Percentiles rank a stretch among this genome's conserved stretches.
phyloP scores from a whole-genome alignment of 2,797 vertebrate genomes.

The Artibeus jamaicensis region DNA sequence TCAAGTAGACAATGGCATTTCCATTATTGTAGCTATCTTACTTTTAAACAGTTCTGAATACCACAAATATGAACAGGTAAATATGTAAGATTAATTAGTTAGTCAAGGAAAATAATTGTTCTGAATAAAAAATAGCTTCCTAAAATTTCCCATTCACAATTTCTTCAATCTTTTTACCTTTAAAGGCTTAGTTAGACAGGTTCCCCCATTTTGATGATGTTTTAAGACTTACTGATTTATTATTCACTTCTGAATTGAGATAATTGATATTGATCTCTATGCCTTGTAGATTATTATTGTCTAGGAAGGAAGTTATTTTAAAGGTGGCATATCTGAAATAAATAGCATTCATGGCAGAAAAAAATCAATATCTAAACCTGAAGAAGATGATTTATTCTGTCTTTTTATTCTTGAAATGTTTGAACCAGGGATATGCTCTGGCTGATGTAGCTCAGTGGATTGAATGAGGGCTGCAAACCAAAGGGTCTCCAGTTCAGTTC shows the following conservation, averaged over 20 bases:
- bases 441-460: too few relatives aligned
- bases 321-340: conserved; percentile 24
- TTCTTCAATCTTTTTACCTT: conserved; percentile 24
- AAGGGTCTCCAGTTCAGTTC: too few relatives aligned
- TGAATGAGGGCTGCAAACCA: too few relatives aligned
- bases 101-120: not conserved
- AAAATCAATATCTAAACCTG: conserved; percentile 63
- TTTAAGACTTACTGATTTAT: conserved; percentile 56
- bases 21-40: not conserved
- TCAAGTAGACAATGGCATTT: not conserved
- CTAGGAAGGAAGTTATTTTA: conserved; percentile 64
- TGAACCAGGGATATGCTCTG: not conserved
- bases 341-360: conserved; percentile 33
- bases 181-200: not conserved
- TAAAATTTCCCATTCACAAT: conserved; percentile 1
- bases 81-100: not conserved
- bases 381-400: conserved; percentile 44
- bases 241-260: conserved; percentile 68
- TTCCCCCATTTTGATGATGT: conserved; percentile 42
- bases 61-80: not conserved
- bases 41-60: not conserved
- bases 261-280: conserved; percentile 76
- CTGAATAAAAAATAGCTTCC: not conserved
- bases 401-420: conserved; percentile 24
- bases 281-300: conserved; percentile 59